Evolutionary conservation across 1,140 invertebrate species (phyloP).

Genomic region (Bicyclus anynana): DNA sequence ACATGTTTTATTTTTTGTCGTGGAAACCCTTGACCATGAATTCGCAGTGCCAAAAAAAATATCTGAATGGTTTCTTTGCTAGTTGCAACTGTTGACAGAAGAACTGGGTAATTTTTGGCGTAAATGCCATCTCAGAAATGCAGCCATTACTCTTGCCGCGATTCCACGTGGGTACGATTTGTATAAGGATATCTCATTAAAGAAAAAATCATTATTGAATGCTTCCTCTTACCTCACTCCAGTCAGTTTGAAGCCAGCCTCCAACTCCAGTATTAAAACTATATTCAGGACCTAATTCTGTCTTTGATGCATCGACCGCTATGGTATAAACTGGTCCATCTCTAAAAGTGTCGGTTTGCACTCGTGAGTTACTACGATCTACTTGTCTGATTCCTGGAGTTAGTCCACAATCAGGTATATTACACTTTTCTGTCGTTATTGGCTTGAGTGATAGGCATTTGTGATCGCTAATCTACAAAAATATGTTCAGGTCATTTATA

Average conservation of each 20-base stretch:
- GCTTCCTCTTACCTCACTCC: slow-evolving; percentile 55
- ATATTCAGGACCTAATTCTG: slow-evolving; percentile 58
- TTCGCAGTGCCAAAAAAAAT: too few species aligned
- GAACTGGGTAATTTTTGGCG: too few species aligned
- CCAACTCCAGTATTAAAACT: slow-evolving; percentile 46
- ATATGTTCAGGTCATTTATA: background rate
- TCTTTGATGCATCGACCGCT: slow-evolving; percentile 47
- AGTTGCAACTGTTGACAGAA: too few species aligned
- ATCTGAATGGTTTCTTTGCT: too few species aligned
- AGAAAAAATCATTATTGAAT: background rate
- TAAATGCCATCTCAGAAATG: too few species aligned
- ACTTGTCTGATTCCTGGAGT: slow-evolving; percentile 32
- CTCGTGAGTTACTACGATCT: slow-evolving; percentile 28
- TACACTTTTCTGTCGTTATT: slow-evolving; percentile 47
- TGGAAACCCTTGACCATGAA: too few species aligned
- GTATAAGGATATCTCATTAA: too few species aligned
- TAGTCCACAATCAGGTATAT: slow-evolving; percentile 48
- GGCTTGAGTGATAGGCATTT: slow-evolving; percentile 60
- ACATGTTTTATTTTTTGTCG: too few species aligned
- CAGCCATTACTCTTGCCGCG: too few species aligned
- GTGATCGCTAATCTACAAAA: slow-evolving; percentile 56
- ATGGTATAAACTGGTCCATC: slow-evolving; percentile 64
- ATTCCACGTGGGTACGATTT: too few species aligned
- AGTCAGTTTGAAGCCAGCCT: slow-evolving; percentile 61
- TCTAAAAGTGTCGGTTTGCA: slow-evolving; percentile 52